Evolutionary conservation across 2,797 vertebrate genomes (phyloP).

Genomic region (Tachyglossus aculeatus): DNA sequence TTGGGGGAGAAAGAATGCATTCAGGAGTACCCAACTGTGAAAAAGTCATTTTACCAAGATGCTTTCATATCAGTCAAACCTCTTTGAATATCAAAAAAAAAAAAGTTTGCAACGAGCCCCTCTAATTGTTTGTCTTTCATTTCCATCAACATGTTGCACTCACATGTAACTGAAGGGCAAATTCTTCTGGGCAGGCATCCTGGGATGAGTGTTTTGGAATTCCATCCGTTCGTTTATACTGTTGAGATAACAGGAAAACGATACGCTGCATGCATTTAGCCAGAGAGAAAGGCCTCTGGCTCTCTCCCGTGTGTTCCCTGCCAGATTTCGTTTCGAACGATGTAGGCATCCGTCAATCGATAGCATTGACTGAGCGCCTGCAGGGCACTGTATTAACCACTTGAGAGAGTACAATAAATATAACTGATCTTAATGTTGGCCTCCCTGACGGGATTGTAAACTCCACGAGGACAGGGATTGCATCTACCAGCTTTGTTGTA

Average conservation of each 20-base stretch:
- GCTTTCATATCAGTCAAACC: neutral
- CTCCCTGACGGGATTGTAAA: no score
- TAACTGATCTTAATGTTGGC: no score
- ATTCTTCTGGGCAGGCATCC: constrained; percentile 57
- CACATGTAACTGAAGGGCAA: constrained; percentile 52
- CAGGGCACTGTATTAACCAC: no score
- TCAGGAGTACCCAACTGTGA: neutral
- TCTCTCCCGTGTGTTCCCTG: neutral
- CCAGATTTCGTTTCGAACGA: no score
- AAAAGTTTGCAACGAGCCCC: neutral
- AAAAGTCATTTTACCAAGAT: neutral
- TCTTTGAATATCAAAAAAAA: constrained; percentile 3
- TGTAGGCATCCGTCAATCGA: no score
- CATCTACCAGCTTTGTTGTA: no score
- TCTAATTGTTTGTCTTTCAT: neutral
- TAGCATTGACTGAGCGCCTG: no score
- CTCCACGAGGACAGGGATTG: no score
- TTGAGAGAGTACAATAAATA: no score
- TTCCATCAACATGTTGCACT: constrained; percentile 42
- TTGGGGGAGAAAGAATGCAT: no score
- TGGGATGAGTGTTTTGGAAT: constrained; percentile 60
- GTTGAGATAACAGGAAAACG: constrained; percentile 41
- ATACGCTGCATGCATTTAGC: constrained; percentile 14
- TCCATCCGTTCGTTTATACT: constrained; percentile 39
- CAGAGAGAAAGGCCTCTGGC: neutral